Conservation (phyloP, 2,888 invertebrate species). For the Hartigia nigra region DNA sequence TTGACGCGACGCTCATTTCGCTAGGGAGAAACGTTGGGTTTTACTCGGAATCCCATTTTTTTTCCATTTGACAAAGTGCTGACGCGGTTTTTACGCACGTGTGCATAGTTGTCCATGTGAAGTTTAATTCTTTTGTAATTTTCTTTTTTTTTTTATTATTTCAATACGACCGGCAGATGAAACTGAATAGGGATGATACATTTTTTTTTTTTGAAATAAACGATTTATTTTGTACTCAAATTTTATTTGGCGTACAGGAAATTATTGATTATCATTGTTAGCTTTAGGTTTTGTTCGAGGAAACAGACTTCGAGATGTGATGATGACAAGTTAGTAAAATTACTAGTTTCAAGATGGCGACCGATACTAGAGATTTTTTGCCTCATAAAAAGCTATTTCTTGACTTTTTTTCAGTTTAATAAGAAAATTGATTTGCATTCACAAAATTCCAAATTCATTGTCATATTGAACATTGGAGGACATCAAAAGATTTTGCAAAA, state of each 20-base stretch:
- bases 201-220: neutral
- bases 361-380: neutral
- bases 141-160: neutral
- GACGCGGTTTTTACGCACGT: neutral
- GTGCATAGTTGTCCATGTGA: neutral
- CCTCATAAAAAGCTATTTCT: neutral
- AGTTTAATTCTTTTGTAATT: neutral
- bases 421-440: too few species aligned
- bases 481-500: neutral
- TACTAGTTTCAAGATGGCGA: neutral
- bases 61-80: neutral
- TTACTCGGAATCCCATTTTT: neutral
- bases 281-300: too few species aligned
- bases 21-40: neutral
- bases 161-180: neutral
- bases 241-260: neutral
- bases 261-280: too few species aligned
- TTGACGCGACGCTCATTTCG: neutral
- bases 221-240: neutral
- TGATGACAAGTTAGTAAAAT: neutral
- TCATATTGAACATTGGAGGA: neutral
- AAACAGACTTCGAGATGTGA: neutral
- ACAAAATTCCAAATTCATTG: too few species aligned
- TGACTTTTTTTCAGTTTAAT: too few species aligned
- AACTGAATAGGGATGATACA: neutral